Conservation (phyloP, 2,113 vertebrate genomes). For the Psilopsiagon aymara region DNA sequence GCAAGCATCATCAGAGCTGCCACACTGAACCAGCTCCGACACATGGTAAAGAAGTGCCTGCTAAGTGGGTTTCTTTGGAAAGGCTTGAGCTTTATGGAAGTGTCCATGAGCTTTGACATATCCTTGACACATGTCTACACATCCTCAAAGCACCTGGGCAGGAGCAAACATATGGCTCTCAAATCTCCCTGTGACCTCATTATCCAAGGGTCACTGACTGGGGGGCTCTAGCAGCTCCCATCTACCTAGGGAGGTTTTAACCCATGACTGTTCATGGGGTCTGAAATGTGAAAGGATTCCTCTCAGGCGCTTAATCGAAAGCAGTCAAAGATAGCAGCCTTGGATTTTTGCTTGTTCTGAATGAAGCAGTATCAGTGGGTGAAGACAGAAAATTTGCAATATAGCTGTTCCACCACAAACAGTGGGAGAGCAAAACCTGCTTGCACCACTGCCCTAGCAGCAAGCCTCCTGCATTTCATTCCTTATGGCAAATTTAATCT, state of each 20-base stretch:
- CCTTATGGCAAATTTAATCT: not conserved
- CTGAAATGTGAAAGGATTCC: not conserved
- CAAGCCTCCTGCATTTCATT: not conserved
- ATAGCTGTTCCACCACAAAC: not conserved
- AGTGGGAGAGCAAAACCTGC: not conserved
- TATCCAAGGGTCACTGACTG: slow-evolving; percentile 14
- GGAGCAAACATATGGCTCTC: slow-evolving; percentile 38
- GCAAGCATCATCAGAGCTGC: not conserved
- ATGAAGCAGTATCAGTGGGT: not conserved
- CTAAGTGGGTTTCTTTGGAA: not conserved
- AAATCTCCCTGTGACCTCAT: slow-evolving; percentile 45
- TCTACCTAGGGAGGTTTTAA: slow-evolving; percentile 44
- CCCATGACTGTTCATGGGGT: slow-evolving; percentile 6
- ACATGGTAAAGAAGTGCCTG: fast-evolving
- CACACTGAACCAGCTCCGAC: not conserved
- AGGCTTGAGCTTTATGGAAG: not conserved
- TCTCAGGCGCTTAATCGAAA: slow-evolving; percentile 50
- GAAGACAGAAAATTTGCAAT: not conserved
- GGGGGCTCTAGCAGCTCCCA: not conserved
- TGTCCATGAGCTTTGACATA: slow-evolving; percentile 49
- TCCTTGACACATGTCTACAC: slow-evolving; percentile 61
- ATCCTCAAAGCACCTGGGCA: slow-evolving; percentile 57
- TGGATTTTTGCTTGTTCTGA: not conserved
- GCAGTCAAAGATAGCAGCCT: slow-evolving; percentile 6
- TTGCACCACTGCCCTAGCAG: not conserved